Evolutionary conservation across 2,888 invertebrate species (phyloP).

Genomic region (Hydroisotoma schaefferi): DNA sequence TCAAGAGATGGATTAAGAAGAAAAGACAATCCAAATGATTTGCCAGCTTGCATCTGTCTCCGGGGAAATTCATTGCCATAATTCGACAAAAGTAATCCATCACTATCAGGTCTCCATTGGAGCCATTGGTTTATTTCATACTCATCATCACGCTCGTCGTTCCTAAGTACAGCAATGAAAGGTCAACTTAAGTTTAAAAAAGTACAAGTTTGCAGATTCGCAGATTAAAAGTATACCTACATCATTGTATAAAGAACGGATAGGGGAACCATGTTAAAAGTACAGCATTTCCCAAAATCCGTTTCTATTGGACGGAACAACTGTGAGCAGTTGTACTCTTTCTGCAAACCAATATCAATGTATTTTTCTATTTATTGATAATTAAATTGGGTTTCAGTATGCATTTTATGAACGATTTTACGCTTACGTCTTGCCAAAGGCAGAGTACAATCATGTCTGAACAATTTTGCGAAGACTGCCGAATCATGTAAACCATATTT

Average conservation of each 20-base stretch:
- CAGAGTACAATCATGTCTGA: conserved; percentile 68
- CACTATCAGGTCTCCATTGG: not conserved
- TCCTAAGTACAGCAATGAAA: not conserved
- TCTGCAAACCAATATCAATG: conserved; percentile 50
- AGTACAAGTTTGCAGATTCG: not conserved
- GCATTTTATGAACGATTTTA: not conserved
- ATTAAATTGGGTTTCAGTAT: too few relatives aligned
- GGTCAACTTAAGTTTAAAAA: not conserved
- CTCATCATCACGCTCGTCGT: conserved; percentile 1
- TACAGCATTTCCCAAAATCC: conserved; percentile 79
- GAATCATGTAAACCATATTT: not conserved
- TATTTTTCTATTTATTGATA: not conserved
- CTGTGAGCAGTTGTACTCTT: conserved; percentile 61
- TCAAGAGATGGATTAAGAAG: conserved; percentile 26
- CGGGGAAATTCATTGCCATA: conserved; percentile 14
- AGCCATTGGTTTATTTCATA: not conserved
- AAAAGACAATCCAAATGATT: conserved; percentile 31
- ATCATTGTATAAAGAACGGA: conserved; percentile 42
- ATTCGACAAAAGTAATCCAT: not conserved
- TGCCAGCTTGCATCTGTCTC: conserved; percentile 25
- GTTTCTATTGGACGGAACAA: conserved; percentile 73
- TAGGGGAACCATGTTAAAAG: conserved; percentile 72
- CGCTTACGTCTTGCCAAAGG: conserved; percentile 58
- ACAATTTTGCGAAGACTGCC: conserved; percentile 72
- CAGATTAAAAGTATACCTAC: not conserved